phyloP scores from a whole-genome alignment of 1,140 invertebrate species.

The Limonius californicus region DNA sequence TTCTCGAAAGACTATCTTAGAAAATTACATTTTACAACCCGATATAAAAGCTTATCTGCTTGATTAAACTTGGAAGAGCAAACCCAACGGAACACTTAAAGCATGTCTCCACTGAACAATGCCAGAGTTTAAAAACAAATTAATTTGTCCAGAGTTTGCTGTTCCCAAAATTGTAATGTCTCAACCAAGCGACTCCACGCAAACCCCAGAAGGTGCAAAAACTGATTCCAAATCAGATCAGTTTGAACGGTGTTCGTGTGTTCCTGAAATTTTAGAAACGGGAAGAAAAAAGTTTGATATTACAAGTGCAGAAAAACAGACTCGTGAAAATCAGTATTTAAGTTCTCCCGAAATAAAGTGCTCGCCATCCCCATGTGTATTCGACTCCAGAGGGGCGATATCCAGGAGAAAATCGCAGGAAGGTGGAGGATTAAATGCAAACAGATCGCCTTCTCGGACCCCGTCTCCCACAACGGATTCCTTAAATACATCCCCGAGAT shows the following conservation, averaged over 20 bases:
- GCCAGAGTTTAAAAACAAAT: not conserved
- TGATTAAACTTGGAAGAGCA: not conserved
- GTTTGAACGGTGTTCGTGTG: not conserved
- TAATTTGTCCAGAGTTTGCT: not conserved
- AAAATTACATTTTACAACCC: no score
- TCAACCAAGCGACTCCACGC: not conserved
- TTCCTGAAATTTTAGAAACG: not conserved
- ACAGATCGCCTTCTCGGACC: constrained; percentile 28
- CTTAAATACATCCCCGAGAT: constrained; percentile 24
- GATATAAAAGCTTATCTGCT: no score
- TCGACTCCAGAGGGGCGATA: constrained; percentile 24
- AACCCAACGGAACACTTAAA: not conserved
- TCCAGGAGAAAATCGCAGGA: not conserved
- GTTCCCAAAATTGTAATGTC: constrained; percentile 30
- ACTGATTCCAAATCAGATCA: not conserved
- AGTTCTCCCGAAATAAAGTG: constrained; percentile 43
- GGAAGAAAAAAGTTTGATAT: not conserved
- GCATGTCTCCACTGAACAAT: not conserved
- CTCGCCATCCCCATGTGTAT: constrained; percentile 43
- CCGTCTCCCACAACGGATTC: constrained; percentile 30
- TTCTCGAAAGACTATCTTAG: no score
- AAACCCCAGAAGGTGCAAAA: not conserved
- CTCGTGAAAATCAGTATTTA: not conserved
- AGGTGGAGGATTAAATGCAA: not conserved
- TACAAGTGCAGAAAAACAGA: not conserved